phyloP scores from a whole-genome alignment of 2,797 vertebrate species.

The Lates japonicus region DNA sequence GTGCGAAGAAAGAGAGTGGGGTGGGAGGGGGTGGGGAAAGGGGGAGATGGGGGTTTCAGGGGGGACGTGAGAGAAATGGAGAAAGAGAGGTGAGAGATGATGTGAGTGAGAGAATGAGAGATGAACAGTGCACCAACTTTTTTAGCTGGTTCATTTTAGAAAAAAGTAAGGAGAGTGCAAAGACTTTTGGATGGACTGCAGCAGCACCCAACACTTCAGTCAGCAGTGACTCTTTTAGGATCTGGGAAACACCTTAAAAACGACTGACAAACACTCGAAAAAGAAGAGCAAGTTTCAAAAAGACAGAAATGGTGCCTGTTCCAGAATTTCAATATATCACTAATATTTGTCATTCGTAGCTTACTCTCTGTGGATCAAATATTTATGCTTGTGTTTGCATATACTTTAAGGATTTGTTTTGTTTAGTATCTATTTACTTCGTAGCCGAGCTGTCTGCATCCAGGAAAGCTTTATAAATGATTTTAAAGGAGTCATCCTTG shows the following conservation, averaged over 20 bases:
- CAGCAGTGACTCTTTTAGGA: constrained; percentile 90
- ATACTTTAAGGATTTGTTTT: constrained; percentile 88
- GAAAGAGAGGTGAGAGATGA: constrained; percentile 53
- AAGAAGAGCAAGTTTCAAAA: constrained; percentile 79
- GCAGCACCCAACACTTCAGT: constrained; percentile 88
- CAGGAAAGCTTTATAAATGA: constrained; percentile 87
- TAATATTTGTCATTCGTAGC: constrained; percentile 90
- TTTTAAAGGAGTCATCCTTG: constrained; percentile 86
- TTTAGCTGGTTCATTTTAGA: constrained; percentile 87
- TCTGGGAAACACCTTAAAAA: constrained; percentile 93
- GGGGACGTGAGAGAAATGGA: constrained; percentile 53
- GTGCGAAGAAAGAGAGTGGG: constrained; percentile 32
- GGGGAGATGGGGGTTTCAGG: constrained; percentile 29
- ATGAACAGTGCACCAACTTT: constrained; percentile 80
- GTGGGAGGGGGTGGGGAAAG: not conserved
- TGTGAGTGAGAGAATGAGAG: constrained; percentile 64
- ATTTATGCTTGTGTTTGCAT: constrained; percentile 92
- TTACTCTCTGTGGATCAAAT: constrained; percentile 91
- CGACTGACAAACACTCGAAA: constrained; percentile 87
- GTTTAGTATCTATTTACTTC: constrained; percentile 88
- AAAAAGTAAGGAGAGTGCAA: constrained; percentile 72
- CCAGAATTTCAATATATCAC: constrained; percentile 88
- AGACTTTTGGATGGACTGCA: constrained; percentile 85
- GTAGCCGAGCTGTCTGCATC: constrained; percentile 88
- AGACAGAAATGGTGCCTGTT: constrained; percentile 86